These are phyloP conservation scores for Drymonia ruficornis DNA, from an alignment of 2,888 invertebrate genomes.

Conservation along the genomic window DNA sequence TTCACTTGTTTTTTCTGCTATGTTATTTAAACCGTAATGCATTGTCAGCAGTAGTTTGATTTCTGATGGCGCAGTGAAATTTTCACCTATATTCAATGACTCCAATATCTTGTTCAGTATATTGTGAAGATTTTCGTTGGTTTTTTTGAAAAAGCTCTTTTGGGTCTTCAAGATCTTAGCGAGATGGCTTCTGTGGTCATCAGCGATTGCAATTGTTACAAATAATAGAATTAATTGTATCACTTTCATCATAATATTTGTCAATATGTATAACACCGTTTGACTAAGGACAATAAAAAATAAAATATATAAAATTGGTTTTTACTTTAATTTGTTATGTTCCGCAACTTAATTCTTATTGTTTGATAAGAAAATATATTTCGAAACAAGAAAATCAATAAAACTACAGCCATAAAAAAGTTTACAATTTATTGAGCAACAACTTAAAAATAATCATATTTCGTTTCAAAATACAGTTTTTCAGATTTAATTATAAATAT, in stretches of 20 bases:
- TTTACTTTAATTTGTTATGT: conserved; percentile 3
- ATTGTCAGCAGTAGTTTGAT: conserved; percentile 37
- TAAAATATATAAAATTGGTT: background rate
- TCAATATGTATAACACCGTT: background rate
- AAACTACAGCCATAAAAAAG: conserved; percentile 28
- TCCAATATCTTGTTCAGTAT: conserved; percentile 46
- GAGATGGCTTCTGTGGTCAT: conserved; percentile 17
- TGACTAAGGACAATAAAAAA: background rate
- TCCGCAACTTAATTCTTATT: conserved; percentile 12
- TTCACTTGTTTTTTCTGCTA: conserved; percentile 39
- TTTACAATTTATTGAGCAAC: conserved; percentile 31
- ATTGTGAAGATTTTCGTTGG: conserved; percentile 35
- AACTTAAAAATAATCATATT: conserved; percentile 15
- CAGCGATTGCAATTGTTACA: conserved; percentile 15
- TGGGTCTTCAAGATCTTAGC: conserved; percentile 23
- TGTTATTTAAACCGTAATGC: conserved; percentile 42
- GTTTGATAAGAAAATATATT: conserved; percentile 13
- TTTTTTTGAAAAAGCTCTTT: conserved; percentile 33
- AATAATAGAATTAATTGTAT: conserved; percentile 9
- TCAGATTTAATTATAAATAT: conserved; percentile 14
- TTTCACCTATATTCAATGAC: conserved; percentile 34
- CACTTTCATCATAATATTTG: conserved; percentile 6
- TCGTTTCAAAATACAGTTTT: conserved; percentile 11
- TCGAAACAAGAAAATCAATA: conserved; percentile 14
- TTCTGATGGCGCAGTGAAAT: conserved; percentile 30